Evolutionary conservation across 1,140 invertebrate genomes (phyloP), one percentile per base, ranked within the genome.

Genomic region (Hyphantria cunea): DNA sequence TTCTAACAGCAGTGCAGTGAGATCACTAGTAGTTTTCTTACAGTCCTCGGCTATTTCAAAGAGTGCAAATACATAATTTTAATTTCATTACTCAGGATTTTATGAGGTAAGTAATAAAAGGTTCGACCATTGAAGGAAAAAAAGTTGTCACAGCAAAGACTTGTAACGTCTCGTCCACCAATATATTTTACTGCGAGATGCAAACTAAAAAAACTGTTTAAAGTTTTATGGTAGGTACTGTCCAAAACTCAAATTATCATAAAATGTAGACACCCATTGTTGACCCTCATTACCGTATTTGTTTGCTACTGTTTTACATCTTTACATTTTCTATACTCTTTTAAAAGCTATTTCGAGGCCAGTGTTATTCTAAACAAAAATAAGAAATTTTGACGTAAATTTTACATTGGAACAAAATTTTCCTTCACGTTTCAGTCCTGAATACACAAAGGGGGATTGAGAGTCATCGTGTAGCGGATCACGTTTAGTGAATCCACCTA

Each of bases 401-500:
- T 66, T n/a, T 42, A 47, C 50, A 53, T 42, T 66, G 33, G 50
- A 64, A 12, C 44, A 54, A 54, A 60, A 49, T 52, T 49, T 41
- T 49, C 56, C 25, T 60, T 55, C n/a, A 37, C n/a, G 55, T 59
- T 66, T 55, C 11, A 13, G 33, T 25, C 44, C 56, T 66, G 58
- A 66, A 66, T 66, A 66, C 55, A 61, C 53, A 66, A 66, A 54
- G 25, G 60, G 56, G 54, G 31, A 64, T 64, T 64, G 47, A 56
- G 39, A 49, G 13, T 42, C 52, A 56, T 56, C 47, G 61, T 33
- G 37, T n/a, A 32, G 10, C 44, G 34, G 52, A 67, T 67, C 58
- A 62, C 65, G 58, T 67, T 54, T 60, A 33, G 48, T 58, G 44
- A 56, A 32, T 45, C 17, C 25, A 32, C 34, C 56, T 42, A 33